Evolutionary conservation across 2,888 invertebrate genomes (phyloP).

Genomic region (Frankliniella intonsa): DNA sequence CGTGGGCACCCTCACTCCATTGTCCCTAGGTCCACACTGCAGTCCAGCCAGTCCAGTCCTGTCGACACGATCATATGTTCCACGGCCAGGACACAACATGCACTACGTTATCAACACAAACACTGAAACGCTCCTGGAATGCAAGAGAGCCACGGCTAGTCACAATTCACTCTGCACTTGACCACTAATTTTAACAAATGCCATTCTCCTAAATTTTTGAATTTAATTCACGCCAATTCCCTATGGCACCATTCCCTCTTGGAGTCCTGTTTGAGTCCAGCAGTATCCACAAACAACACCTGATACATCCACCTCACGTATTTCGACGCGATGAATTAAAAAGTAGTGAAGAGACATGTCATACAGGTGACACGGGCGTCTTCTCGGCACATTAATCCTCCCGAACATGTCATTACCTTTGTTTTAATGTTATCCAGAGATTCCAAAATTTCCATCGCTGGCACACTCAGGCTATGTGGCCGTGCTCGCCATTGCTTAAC

Average conservation of each 20-base stretch:
- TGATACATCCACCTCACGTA: not conserved
- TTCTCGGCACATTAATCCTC: not conserved
- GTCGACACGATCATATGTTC: conserved; percentile 9
- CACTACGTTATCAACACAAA: not conserved
- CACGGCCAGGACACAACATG: conserved; percentile 1
- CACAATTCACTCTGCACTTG: not conserved
- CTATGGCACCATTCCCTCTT: too few relatives aligned
- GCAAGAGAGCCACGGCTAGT: too few relatives aligned
- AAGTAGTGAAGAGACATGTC: not conserved
- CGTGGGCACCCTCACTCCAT: not conserved
- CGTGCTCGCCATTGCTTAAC: not conserved
- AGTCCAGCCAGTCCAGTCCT: not conserved
- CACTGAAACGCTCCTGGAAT: not conserved
- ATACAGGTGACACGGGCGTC: not conserved
- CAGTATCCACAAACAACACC: conserved; percentile 7
- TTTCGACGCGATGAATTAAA: not conserved
- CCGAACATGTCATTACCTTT: not conserved
- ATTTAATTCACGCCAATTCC: too few relatives aligned
- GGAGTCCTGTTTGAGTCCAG: not conserved
- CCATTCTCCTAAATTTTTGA: too few relatives aligned
- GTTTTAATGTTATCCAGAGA: not conserved
- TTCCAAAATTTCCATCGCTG: not conserved
- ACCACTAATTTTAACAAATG: too few relatives aligned
- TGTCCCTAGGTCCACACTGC: not conserved
- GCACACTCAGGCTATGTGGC: not conserved